Evolutionary conservation across 2,797 vertebrate genomes (phyloP), one percentile per base, ranked within the genome.

Genomic region (Tachyglossus aculeatus): DNA sequence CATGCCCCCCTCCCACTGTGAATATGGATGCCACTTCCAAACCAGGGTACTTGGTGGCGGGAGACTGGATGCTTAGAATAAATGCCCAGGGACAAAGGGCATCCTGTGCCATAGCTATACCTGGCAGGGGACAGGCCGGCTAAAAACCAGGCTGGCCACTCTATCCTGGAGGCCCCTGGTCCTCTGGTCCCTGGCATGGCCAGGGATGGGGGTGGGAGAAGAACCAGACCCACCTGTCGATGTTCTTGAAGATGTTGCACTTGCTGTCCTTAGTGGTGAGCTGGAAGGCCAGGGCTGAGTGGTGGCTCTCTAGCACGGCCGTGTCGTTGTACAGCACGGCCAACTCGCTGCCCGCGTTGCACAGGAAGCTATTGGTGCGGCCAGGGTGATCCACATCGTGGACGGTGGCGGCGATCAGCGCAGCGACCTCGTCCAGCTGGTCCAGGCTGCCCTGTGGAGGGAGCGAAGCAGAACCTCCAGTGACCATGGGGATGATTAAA

Each of bases 191-290:
- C n/a, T n/a, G n/a, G n/a, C n/a, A n/a, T n/a, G n/a, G n/a, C n/a
- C n/a, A n/a, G n/a, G n/a, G n/a, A n/a, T n/a, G n/a, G n/a, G n/a
- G n/a, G n/a, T n/a, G n/a, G n/a, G n/a, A n/a, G n/a, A n/a, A n/a
- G n/a, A n/a, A n/a, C n/a, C n/a, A n/a, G n/a, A n/a, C 59, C 38
- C 22, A 95, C 94, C 94, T 92, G 78, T 94, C 93, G 29, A 94
- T 91, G 25, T 94, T 94, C 85, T 92, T 94, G 84, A 95, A 94
- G 71, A 95, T 94, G 85, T 94, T 95, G 87, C 90, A 93, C 52
- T 94, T 94, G 75, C 81, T 89, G 40, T 95, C 94, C 81, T 93
- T 93, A 48, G 74, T 89, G 0, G 93, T 95, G 38, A 95, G 93
- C 81, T 95, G 94, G 80, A 95, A 95, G 0, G 94, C 94, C 76